Percentiles rank a stretch among this genome's conserved stretches.
Evolutionary conservation across 1,140 invertebrate species (phyloP).

Genomic region (Harpegnathos saltator): DNA sequence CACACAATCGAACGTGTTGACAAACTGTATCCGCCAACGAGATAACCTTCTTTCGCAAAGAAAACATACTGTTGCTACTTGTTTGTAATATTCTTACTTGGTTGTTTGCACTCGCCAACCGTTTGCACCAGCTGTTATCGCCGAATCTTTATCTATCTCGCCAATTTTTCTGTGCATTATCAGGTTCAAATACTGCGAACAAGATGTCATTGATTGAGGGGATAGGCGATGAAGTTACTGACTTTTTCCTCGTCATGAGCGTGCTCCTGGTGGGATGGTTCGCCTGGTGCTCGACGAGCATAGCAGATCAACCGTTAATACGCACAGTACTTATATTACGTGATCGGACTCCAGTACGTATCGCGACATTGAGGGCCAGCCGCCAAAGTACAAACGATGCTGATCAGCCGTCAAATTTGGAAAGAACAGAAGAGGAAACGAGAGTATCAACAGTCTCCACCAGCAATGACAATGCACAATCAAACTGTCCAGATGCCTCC

Average conservation of each 20-base stretch:
- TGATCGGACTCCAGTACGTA: constrained; percentile 78
- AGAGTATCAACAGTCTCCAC: constrained; percentile 65
- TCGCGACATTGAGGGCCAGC: constrained; percentile 78
- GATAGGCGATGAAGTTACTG: constrained; percentile 93
- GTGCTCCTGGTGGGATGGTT: constrained; percentile 88
- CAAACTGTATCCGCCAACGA: background rate
- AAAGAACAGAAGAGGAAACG: constrained; percentile 75
- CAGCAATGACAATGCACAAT: constrained; percentile 70
- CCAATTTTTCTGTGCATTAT: no score
- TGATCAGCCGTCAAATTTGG: constrained; percentile 61
- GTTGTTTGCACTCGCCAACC: no score
- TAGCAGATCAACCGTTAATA: constrained; percentile 85
- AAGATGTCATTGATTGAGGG: constrained; percentile 91
- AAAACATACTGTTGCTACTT: no score
- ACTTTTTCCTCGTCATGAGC: constrained; percentile 89
- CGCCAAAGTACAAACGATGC: constrained; percentile 60
- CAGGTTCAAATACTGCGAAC: constrained; percentile 22
- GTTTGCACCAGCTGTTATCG: no score
- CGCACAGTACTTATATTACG: constrained; percentile 86
- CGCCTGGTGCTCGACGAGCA: constrained; percentile 91
- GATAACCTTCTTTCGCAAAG: constrained; percentile 21
- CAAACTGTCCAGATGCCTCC: constrained; percentile 75
- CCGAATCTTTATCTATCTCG: background rate
- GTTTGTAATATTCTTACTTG: no score
- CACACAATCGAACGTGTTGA: constrained; percentile 7